A percentile compares a stretch with the other conserved stretches of the same genome.
Evolutionary conservation across 2,113 vertebrate species (phyloP).

Genomic region (Epinephelus cyanopodus): DNA sequence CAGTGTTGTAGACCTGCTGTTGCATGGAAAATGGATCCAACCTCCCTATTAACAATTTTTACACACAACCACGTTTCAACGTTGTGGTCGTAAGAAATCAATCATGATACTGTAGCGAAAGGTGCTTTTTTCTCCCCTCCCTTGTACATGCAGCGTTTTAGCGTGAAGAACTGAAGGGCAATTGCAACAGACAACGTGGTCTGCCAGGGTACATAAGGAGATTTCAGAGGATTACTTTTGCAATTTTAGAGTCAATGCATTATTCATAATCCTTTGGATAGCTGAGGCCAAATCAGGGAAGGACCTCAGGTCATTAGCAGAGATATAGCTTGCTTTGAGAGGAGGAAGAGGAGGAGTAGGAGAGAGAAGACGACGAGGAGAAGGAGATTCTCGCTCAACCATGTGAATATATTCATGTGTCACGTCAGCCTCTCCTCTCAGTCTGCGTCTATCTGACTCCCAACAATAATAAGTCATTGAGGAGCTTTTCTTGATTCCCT

Average conservation of each 20-base stretch:
- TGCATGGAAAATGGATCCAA: conserved; percentile 46
- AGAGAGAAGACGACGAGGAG: conserved; percentile 41
- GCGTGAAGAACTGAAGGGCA: conserved; percentile 73
- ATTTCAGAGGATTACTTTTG: conserved; percentile 88
- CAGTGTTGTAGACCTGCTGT: conserved; percentile 58
- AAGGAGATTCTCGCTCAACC: conserved; percentile 55
- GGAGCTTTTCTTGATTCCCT: conserved; percentile 55
- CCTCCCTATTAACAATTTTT: conserved; percentile 38
- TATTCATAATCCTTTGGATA: conserved; percentile 86
- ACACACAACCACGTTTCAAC: conserved; percentile 46
- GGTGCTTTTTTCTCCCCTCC: conserved; percentile 11
- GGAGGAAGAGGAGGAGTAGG: conserved; percentile 58
- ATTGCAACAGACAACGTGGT: conserved; percentile 81
- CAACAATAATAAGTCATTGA: conserved; percentile 60
- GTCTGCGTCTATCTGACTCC: conserved; percentile 62
- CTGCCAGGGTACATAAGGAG: conserved; percentile 84
- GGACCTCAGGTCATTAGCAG: conserved; percentile 81
- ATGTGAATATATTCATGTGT: conserved; percentile 58
- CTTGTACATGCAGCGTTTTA: conserved; percentile 55
- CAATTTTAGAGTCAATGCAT: conserved; percentile 88
- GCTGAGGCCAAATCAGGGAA: conserved; percentile 84
- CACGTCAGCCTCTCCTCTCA: conserved; percentile 44
- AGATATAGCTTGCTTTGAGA: conserved; percentile 70
- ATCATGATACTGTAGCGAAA: conserved; percentile 43
- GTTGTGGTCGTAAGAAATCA: conserved; percentile 57